Evolutionary conservation across 2,888 invertebrate species (phyloP).

Genomic region (Erebia palarica): DNA sequence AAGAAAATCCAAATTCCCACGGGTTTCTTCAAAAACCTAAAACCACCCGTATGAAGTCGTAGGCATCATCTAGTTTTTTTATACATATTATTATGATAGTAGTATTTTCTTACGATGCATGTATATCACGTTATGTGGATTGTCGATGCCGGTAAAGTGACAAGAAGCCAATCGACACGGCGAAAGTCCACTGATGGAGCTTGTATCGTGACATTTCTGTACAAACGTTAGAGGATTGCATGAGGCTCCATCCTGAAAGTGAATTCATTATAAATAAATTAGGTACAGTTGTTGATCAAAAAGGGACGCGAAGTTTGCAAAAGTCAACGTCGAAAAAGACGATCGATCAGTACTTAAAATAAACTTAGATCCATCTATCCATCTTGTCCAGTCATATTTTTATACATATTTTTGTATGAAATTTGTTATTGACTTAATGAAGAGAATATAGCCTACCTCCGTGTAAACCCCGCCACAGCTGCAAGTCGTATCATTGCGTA

Average conservation of each 20-base stretch:
- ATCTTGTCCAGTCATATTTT: not conserved
- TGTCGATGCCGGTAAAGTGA: constrained; percentile 84
- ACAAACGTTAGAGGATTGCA: constrained; percentile 83
- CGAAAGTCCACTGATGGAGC: constrained; percentile 44
- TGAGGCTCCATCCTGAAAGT: constrained; percentile 54
- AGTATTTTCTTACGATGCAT: constrained; percentile 70
- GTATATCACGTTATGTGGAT: constrained; percentile 73
- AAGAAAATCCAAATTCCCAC: too few species aligned
- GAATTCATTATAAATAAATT: not conserved
- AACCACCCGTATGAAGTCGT: too few species aligned
- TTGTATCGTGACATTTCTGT: constrained; percentile 63
- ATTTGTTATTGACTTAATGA: too few species aligned
- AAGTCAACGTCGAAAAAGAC: not conserved
- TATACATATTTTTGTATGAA: too few species aligned
- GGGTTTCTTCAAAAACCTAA: too few species aligned
- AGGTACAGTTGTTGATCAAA: not conserved
- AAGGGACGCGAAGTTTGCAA: not conserved
- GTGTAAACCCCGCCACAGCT: constrained; percentile 63
- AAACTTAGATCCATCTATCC: too few species aligned
- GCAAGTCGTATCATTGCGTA: constrained; percentile 73
- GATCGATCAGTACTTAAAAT: not conserved
- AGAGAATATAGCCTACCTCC: constrained; percentile 47
- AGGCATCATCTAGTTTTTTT: not conserved
- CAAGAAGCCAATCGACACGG: constrained; percentile 80
- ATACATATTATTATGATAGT: not conserved